Base-by-base conservation (phyloP, 2,797 vertebrate species). In the Lithobates pipiens region DNA sequence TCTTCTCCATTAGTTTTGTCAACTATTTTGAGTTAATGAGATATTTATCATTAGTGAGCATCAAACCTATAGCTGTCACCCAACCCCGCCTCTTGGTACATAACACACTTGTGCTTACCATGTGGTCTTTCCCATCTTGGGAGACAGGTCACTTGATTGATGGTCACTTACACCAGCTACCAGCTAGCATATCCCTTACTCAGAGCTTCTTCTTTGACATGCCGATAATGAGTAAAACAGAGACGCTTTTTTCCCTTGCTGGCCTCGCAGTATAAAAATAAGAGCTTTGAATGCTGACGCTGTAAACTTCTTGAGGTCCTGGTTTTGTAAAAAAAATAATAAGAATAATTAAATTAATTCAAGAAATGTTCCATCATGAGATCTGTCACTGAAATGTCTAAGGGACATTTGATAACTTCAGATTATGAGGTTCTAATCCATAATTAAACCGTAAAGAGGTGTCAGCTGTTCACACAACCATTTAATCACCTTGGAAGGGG, bases 101-200 rank as follows among this genome's bases (percentile, higher is more conserved):
- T 16, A n/a, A 34, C 73, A 68, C 80, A 83, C 71, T 54, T 76
- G 54, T 69, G 70, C 34, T 54, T 25, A 69, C 50, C 74, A 83
- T 76, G 82, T 70, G 61, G 13, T 46, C 15, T 21, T 65, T 57
- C 27, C 44, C 10, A 23, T 57, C 44, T 36, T 25, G 32, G 63
- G 29, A 57, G 29, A 70, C 74, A 70, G 54, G 74, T 3, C 61
- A 3, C 23, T 77, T 69, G 74, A 70, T 77, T 63, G 39, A 83
- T 76, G 73, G 54, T 16, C 21, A 9, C 81, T 70, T 54, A 29
- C 25, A 77, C 21, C 57, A 27, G 82, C 73, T 34, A 77, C 21
- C 57, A 27, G 82, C 73, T 83, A 77, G 46, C 23, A 76, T 77
- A 83, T 83, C 65, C 74, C 82, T 83, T 65, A 83, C 74, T 76